phyloP scores from a whole-genome alignment of 64 coral and sea anemone species.

The Montipora efflorescens region DNA sequence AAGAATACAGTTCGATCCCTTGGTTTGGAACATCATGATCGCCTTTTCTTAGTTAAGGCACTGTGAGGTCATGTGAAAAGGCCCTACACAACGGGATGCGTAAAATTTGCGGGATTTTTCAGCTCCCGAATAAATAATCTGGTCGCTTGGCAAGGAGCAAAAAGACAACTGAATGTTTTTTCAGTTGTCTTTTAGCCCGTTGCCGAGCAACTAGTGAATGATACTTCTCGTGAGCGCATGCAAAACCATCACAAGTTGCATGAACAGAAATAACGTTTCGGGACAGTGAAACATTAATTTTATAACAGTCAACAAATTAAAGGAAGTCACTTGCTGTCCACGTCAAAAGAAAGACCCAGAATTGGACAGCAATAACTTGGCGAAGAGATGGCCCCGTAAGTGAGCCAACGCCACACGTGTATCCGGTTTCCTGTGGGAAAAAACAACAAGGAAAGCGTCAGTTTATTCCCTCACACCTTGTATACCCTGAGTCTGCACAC shows the following conservation, averaged over 20 bases:
- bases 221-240: no score
- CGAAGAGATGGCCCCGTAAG: neutral
- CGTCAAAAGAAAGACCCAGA: neutral
- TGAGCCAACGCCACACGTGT: conserved; percentile 16
- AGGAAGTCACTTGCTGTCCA: neutral
- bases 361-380: neutral
- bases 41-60: no score
- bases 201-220: no score
- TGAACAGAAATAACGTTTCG: neutral
- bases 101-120: no score
- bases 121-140: no score
- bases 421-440: conserved; percentile 17
- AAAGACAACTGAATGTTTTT: no score
- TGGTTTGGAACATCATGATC: no score
- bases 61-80: no score
- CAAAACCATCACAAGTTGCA: neutral
- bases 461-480: neutral
- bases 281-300: neutral
- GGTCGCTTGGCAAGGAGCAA: no score
- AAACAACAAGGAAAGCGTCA: neutral
- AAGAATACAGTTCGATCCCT: no score
- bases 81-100: no score
- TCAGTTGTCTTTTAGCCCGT: no score
- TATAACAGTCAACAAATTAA: neutral
- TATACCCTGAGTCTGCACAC: neutral